phyloP scores from a whole-genome alignment of 2,888 invertebrate genomes.

The Pinctada fucata region DNA sequence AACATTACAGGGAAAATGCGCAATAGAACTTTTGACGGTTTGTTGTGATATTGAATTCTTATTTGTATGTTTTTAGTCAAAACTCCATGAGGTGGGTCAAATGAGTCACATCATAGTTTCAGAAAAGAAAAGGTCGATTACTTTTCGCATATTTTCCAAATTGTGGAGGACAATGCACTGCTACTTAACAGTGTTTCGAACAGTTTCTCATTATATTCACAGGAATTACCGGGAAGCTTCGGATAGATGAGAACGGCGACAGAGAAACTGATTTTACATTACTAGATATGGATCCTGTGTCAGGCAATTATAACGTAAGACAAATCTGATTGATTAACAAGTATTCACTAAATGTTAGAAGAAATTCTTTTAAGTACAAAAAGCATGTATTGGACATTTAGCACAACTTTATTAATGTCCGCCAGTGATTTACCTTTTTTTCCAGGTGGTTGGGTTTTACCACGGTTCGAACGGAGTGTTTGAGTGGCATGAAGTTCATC shows the following conservation, averaged over 20 bases:
- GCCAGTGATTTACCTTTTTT: not conserved
- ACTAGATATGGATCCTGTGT: conserved; percentile 52
- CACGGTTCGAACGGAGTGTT: conserved; percentile 40
- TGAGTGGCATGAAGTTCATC: conserved; percentile 25
- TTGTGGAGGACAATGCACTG: too few relatives aligned
- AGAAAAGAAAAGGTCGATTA: not conserved
- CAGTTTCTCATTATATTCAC: not conserved
- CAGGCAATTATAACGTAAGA: conserved; percentile 23
- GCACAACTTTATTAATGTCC: too few relatives aligned
- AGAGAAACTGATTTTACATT: conserved; percentile 62
- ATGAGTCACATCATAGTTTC: not conserved
- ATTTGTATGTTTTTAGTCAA: not conserved
- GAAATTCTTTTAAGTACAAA: too few relatives aligned
- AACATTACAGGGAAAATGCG: conserved; percentile 56
- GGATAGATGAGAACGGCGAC: conserved; percentile 64
- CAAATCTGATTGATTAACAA: too few relatives aligned
- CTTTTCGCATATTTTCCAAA: too few relatives aligned
- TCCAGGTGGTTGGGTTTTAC: conserved; percentile 50
- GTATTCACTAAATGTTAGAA: too few relatives aligned
- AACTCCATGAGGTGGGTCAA: not conserved
- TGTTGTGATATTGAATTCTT: not conserved
- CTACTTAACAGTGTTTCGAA: too few relatives aligned
- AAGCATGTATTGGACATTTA: too few relatives aligned
- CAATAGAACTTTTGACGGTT: conserved; percentile 66
- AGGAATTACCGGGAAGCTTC: conserved; percentile 61